A percentile compares a stretch with the other conserved stretches of the same genome.
Evolutionary conservation across 2,888 invertebrate species (phyloP).

Genomic region (Noctua janthina): DNA sequence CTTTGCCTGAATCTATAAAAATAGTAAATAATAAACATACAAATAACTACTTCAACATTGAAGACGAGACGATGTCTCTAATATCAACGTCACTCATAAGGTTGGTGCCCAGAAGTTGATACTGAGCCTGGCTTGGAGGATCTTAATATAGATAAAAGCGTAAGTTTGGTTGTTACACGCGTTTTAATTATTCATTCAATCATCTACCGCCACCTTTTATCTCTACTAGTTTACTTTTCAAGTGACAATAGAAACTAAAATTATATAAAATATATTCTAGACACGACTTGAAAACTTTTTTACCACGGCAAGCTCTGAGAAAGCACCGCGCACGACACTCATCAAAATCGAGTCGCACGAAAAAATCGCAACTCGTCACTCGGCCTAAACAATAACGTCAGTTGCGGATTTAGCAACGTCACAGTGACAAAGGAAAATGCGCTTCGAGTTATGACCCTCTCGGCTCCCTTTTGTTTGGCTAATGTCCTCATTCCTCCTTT

Average conservation of each 20-base stretch:
- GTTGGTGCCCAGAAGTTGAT: not conserved
- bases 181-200: not conserved
- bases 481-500: conserved; percentile 77
- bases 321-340: not conserved
- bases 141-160: not conserved
- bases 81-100: not conserved
- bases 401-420: conserved; percentile 83
- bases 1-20: not conserved
- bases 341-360: conserved; percentile 37
- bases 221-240: not conserved
- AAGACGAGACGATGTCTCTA: not conserved
- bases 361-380: conserved; percentile 53
- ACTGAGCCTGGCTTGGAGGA: not conserved
- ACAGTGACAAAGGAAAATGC: conserved; percentile 86
- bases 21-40: not conserved
- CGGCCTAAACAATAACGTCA: conserved; percentile 81
- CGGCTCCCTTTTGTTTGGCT: conserved; percentile 86
- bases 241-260: not conserved
- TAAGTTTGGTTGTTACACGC: not conserved
- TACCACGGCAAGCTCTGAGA: not conserved
- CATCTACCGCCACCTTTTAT: not conserved
- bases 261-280: not conserved
- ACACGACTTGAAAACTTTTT: not conserved
- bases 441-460: conserved; percentile 86
- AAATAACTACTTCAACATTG: not conserved